phyloP scores from a whole-genome alignment of 2,797 vertebrate genomes.

The Clarias pachynema region DNA sequence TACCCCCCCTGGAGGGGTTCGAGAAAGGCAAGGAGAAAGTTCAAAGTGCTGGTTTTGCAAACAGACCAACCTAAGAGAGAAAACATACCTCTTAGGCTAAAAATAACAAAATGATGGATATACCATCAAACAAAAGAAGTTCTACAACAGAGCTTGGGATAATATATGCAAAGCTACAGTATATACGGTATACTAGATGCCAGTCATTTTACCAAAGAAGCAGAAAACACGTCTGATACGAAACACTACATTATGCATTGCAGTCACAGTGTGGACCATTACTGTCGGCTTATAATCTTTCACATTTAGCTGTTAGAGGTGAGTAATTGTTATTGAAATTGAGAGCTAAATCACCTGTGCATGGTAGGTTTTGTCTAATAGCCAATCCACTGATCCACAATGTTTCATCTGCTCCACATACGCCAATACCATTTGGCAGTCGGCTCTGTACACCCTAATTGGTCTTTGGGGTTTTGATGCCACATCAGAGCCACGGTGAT shows the following conservation, averaged over 20 bases:
- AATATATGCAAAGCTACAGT: neutral
- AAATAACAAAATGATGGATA: slow-evolving; percentile 42
- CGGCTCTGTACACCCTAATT: slow-evolving; percentile 52
- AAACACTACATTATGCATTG: neutral
- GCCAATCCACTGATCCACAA: slow-evolving; percentile 33
- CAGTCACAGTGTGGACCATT: slow-evolving; percentile 12
- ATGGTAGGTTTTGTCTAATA: slow-evolving; percentile 34
- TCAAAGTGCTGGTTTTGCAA: slow-evolving; percentile 61
- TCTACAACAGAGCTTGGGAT: neutral
- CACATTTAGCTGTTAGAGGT: slow-evolving; percentile 26
- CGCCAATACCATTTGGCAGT: slow-evolving; percentile 47
- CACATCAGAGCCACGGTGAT: slow-evolving; percentile 53
- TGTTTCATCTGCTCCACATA: slow-evolving; percentile 48
- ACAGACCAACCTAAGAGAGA: slow-evolving; percentile 54
- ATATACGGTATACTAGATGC: neutral
- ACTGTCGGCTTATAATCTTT: slow-evolving; percentile 18
- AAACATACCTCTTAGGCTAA: slow-evolving; percentile 46
- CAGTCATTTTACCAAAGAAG: neutral
- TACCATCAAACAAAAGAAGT: slow-evolving; percentile 31
- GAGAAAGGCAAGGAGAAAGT: slow-evolving; percentile 51
- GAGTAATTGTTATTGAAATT: slow-evolving; percentile 42
- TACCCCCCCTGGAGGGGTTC: slow-evolving; percentile 56
- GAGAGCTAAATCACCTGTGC: slow-evolving; percentile 35
- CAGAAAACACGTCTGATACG: neutral
- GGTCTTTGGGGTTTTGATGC: slow-evolving; percentile 52